Base-by-base conservation (phyloP, 2,888 invertebrate species). In the Tiliacea aurago region DNA sequence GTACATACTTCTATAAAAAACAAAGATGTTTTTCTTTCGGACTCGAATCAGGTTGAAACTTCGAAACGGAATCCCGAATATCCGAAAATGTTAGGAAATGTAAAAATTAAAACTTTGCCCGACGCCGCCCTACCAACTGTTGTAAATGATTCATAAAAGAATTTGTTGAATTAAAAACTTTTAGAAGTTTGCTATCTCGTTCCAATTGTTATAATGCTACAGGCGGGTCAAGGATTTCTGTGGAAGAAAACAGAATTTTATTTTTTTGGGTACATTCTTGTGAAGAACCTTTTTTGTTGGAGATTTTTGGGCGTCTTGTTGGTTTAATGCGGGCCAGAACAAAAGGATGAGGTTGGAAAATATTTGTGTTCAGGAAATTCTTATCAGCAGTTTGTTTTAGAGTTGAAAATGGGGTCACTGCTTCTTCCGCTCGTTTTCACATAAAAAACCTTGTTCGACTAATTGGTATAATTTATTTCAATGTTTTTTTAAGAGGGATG, bases 141-240 rank as follows among this genome's bases (percentile, higher is more conserved):
- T 86, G 68, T 76, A 87, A 87, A 86, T 86, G 85, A 86, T 84
- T 86, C 86, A 83, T 81, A 83, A 87, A 86, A 84, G 83, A 87
- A 86, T 83, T 87, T 78, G 83, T 77, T 83, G 75, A 87, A 84
- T 84, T 86, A 87, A 87, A 85, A 85, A 86, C 74, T 86, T 86
- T 76, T 28, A 9, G 63, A 81, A 86, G 73, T 83, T 77, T 13
- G 71, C 68, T 84, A 83, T 87, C 80, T 87, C 73, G 76, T 76
- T 80, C 70, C 76, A 55, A 87, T 81, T 87, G 80, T 80, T 81
- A 76, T 45, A 75, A 77, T 66, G 79, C 78, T 72, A 72, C 55
- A 10, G 59, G 58, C 62, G 73, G 86, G 87, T 82, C 84, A 86
- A 78, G 78, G 84, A 76, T 80, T 78, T 77, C 4, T 66, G 63